Evolutionary conservation across 2,888 invertebrate genomes (phyloP), one percentile per base, ranked within the genome.

Genomic region (Steinernema scapterisci): DNA sequence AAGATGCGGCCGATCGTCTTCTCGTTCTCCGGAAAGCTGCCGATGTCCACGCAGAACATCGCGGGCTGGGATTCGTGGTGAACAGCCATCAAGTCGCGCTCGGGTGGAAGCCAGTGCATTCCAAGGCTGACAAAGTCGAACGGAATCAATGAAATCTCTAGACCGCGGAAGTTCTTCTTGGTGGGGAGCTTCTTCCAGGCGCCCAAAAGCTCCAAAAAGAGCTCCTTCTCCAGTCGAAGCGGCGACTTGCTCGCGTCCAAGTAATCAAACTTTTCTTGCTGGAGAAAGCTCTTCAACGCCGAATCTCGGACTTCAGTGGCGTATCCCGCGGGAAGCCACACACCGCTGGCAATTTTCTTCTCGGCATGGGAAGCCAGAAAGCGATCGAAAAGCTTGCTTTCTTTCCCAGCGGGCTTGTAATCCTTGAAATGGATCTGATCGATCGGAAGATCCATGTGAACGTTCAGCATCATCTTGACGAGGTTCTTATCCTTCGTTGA

Each of bases 21-120:
- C 19, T 63, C 31, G 27, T 63, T 63, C 16, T 63, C 63, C 9
- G 38, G 31, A 27, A 63, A 63, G 16, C 31, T 31, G 1, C 31
- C 63, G 38, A 63, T 63, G 25, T 63, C 31, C 5, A 13, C 13
- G 31, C 63, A 63, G 63, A 63, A 63, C 63, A 63, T 63, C 11
- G 63, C 31, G 31, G 63, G 38, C 19, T 63, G 5, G 31, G 25
- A 9, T 27, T 25, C 25, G 25, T 63, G 63, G 63, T 63, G 63
- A n/a, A 31, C 31, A 16, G 63, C 27, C 63, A 27, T 63, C 3
- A 31, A n/a, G 19, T 63, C 63, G 2, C 31, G 27, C 16, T 27
- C 63, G 13, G 31, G 63, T 5, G 63, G 63, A 27, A 63, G 63
- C 63, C 63, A 63, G 13, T 63, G 27, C 63, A 63, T 63, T 1